phyloP scores from a whole-genome alignment of 1,140 invertebrate genomes.

The Caenorhabditis latens region DNA sequence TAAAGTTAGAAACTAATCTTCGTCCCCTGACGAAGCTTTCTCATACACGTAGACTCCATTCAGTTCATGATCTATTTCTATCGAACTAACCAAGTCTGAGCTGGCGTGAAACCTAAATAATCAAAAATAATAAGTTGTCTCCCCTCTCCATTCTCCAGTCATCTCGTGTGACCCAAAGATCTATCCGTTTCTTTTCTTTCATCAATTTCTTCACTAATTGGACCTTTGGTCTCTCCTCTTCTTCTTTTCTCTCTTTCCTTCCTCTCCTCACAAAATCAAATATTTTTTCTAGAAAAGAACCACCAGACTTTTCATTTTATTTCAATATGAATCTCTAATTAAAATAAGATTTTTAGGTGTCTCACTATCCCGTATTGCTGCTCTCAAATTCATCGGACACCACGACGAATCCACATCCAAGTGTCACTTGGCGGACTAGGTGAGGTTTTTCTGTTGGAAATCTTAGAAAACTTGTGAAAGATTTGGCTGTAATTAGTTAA shows the following conservation, averaged over 20 bases:
- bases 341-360: background rate
- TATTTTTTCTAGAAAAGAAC: background rate
- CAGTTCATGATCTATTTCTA: too few species aligned
- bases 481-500: too few species aligned
- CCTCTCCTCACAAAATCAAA: background rate
- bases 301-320: background rate
- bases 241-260: background rate
- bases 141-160: background rate
- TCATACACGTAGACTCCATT: too few species aligned
- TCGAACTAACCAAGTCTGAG: too few species aligned
- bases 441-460: background rate
- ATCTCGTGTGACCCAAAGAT: conserved; percentile 4
- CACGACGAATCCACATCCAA: conserved; percentile 18
- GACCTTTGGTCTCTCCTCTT: conserved; percentile 16
- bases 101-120: background rate
- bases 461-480: too few species aligned
- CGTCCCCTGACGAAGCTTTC: too few species aligned
- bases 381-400: conserved; percentile 23
- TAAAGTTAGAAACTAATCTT: too few species aligned
- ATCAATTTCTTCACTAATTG: conserved; percentile 8
- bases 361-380: conserved; percentile 24
- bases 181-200: conserved; percentile 16
- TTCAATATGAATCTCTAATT: background rate
- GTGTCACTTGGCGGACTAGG: conserved; percentile 28
- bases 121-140: background rate